Conservation (phyloP, 2,113 vertebrate species). For the Verasper variegatus region DNA sequence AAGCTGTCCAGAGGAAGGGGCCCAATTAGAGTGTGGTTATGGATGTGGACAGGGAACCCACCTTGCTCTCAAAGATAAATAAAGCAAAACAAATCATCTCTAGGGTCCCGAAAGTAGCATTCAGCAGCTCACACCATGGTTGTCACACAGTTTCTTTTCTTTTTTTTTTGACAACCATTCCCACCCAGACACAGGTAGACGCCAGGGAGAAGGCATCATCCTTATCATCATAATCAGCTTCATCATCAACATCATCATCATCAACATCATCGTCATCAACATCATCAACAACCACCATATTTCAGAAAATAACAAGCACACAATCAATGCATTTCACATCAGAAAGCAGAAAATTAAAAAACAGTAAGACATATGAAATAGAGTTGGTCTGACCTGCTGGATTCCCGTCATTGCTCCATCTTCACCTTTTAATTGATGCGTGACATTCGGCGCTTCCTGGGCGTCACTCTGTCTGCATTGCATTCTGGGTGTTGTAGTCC, state of each 20-base stretch:
- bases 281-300: slow-evolving; percentile 45
- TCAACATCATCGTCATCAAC: slow-evolving; percentile 20
- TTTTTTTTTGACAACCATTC: slow-evolving; percentile 74
- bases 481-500: slow-evolving; percentile 85
- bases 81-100: slow-evolving; percentile 70
- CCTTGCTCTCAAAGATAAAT: slow-evolving; percentile 78
- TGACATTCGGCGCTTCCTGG: slow-evolving; percentile 82
- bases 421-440: slow-evolving; percentile 89
- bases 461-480: slow-evolving; percentile 80
- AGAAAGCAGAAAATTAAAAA: slow-evolving; percentile 85
- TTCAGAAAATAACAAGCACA: slow-evolving; percentile 61
- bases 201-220: slow-evolving; percentile 61
- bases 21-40: slow-evolving; percentile 72
- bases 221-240: slow-evolving; percentile 21
- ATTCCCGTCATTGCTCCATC: slow-evolving; percentile 93
- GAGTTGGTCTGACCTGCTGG: slow-evolving; percentile 99
- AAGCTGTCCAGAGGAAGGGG: slow-evolving; percentile 65
- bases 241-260: slow-evolving; percentile 34
- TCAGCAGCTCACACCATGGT: slow-evolving; percentile 76
- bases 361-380: slow-evolving; percentile 89
- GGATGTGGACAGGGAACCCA: slow-evolving; percentile 80
- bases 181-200: slow-evolving; percentile 70
- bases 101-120: slow-evolving; percentile 70
- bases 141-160: slow-evolving; percentile 59
- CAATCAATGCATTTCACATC: slow-evolving; percentile 65